Conservation (phyloP, 2,113 vertebrate genomes). For the Baryphthengus martii region DNA sequence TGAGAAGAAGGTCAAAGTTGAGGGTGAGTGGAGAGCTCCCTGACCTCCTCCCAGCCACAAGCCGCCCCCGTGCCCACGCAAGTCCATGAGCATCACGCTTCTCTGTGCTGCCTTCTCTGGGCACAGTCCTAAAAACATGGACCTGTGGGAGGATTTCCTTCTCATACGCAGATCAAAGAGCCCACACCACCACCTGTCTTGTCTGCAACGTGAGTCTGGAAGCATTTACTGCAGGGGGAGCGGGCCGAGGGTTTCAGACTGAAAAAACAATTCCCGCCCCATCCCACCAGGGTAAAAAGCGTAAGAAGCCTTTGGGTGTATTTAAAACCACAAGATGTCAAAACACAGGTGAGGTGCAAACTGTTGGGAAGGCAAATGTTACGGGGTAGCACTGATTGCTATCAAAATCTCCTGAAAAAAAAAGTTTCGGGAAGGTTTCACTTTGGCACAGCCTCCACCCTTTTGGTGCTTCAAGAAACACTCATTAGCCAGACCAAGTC, state of each 20-base stretch:
- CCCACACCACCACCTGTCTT: fast-evolving
- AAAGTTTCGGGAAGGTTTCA: too few species aligned
- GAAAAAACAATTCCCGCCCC: neutral
- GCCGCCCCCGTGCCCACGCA: too few species aligned
- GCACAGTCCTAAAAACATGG: neutral
- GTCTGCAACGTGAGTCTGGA: too few species aligned
- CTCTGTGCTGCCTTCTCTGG: neutral
- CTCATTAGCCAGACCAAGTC: neutral
- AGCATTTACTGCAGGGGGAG: neutral
- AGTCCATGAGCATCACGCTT: neutral
- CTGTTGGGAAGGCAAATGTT: neutral
- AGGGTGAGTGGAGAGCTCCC: neutral
- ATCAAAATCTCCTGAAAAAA: neutral
- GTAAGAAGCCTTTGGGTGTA: fast-evolving
- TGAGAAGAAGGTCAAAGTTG: neutral
- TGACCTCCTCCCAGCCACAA: neutral
- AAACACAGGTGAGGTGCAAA: neutral
- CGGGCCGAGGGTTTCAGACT: neutral
- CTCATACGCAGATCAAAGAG: neutral
- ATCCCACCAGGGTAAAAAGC: too few species aligned
- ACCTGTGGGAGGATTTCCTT: neutral
- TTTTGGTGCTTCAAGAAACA: neutral
- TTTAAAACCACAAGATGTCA: neutral
- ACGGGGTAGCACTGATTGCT: neutral
- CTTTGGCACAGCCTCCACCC: neutral